phyloP scores from a whole-genome alignment of 1,140 invertebrate genomes.

The Drosophila carrolli region DNA sequence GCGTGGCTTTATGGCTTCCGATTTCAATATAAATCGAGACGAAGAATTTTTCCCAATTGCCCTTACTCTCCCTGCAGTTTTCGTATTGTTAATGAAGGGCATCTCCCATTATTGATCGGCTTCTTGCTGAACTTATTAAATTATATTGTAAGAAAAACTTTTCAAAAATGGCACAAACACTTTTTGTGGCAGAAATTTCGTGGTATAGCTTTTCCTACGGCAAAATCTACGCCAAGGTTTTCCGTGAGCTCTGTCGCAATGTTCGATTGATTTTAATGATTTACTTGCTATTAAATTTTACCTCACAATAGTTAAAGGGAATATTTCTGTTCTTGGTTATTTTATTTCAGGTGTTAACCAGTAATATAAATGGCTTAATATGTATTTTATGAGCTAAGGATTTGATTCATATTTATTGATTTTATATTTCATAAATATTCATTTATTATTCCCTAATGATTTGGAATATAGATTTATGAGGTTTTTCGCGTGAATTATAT shows the following conservation, averaged over 20 bases:
- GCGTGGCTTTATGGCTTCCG: constrained; percentile 44
- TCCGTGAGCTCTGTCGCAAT: neutral
- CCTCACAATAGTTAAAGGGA: no score
- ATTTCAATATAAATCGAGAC: constrained; percentile 31
- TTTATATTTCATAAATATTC: no score
- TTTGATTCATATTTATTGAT: no score
- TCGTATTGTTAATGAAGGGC: constrained; percentile 1
- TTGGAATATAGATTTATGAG: no score
- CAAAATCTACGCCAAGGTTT: neutral
- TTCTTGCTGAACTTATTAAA: constrained; percentile 7
- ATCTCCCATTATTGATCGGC: constrained; percentile 10
- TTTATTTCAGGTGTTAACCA: no score
- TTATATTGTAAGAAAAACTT: neutral
- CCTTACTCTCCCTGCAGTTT: neutral
- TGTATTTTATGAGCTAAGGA: no score
- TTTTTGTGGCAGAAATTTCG: neutral
- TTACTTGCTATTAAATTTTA: no score
- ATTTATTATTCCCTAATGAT: no score
- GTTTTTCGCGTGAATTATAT: no score
- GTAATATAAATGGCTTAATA: no score
- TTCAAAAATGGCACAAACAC: neutral
- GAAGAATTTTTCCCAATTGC: no score
- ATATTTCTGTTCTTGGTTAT: no score
- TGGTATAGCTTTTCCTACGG: neutral
- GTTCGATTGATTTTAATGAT: neutral